Conservation (phyloP, 2,797 vertebrate genomes). For the Scyliorhinus canicula region DNA sequence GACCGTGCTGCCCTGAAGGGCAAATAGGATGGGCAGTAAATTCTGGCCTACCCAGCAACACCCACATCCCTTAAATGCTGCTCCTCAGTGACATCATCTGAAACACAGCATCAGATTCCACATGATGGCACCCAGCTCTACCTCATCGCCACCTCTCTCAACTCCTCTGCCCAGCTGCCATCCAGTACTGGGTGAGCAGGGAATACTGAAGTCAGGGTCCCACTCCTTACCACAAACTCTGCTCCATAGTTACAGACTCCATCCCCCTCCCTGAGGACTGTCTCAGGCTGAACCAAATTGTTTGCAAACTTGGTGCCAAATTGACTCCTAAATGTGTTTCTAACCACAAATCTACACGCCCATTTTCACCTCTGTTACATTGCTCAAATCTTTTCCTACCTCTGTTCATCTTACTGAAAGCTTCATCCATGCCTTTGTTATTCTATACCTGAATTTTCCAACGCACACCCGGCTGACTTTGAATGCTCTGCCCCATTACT, state of each 20-base stretch:
- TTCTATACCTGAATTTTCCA: background rate
- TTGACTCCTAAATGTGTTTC: background rate
- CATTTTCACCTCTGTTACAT: background rate
- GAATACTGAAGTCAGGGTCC: background rate
- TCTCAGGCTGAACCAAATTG: background rate
- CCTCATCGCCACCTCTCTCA: background rate
- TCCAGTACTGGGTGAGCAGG: background rate
- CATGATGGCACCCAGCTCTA: background rate
- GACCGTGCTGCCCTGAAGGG: too few species aligned
- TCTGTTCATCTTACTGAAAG: background rate
- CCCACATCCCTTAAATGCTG: background rate
- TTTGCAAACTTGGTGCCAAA: background rate
- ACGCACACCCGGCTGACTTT: too few species aligned
- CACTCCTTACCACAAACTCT: background rate
- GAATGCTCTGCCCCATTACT: too few species aligned
- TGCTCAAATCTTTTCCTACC: background rate
- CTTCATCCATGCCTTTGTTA: background rate
- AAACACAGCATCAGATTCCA: background rate
- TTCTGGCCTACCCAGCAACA: too few species aligned
- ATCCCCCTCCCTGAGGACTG: background rate
- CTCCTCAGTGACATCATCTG: background rate
- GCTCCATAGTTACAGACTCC: background rate
- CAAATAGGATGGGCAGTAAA: too few species aligned
- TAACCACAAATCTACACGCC: background rate
- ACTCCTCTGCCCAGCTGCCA: background rate